phyloP scores from a whole-genome alignment of 1,140 invertebrate genomes.

The Zaprionus camerounensis region DNA sequence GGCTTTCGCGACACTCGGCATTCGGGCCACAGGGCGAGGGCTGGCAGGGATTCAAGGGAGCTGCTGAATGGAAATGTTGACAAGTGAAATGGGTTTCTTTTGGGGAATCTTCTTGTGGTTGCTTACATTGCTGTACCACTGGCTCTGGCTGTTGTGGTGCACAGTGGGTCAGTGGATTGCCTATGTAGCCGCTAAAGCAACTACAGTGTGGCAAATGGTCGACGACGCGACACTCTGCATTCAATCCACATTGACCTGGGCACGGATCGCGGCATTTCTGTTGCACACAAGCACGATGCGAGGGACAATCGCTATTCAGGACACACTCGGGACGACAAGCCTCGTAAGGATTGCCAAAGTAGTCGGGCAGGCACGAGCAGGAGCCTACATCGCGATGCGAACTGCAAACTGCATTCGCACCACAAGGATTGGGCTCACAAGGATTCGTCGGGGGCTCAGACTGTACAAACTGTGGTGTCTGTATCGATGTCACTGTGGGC shows the following conservation, averaged over 20 bases:
- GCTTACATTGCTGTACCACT: conserved; percentile 85
- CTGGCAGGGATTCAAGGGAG: conserved; percentile 85
- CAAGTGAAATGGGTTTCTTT: conserved; percentile 66
- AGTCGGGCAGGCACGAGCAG: conserved; percentile 89
- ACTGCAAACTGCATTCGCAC: conserved; percentile 86
- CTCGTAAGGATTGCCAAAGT: conserved; percentile 90
- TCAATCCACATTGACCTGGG: conserved; percentile 89
- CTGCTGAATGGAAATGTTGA: conserved; percentile 67
- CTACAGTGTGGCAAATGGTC: conserved; percentile 91
- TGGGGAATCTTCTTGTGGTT: conserved; percentile 16
- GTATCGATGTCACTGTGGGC: conserved; percentile 86
- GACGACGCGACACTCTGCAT: conserved; percentile 90
- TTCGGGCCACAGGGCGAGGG: conserved; percentile 91
- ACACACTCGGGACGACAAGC: conserved; percentile 91
- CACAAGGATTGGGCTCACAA: conserved; percentile 87
- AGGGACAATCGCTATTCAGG: conserved; percentile 89
- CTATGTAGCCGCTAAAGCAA: conserved; percentile 88
- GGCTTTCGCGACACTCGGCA: conserved; percentile 87
- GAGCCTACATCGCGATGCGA: conserved; percentile 87
- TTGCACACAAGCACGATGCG: conserved; percentile 88
- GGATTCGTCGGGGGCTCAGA: conserved; percentile 87
- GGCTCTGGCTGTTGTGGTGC: conserved; percentile 33
- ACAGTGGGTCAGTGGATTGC: conserved; percentile 88
- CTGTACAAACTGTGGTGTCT: conserved; percentile 89
- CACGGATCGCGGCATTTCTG: conserved; percentile 92